Conservation (phyloP, 2,888 invertebrate genomes). For the Cryptus armator region DNA sequence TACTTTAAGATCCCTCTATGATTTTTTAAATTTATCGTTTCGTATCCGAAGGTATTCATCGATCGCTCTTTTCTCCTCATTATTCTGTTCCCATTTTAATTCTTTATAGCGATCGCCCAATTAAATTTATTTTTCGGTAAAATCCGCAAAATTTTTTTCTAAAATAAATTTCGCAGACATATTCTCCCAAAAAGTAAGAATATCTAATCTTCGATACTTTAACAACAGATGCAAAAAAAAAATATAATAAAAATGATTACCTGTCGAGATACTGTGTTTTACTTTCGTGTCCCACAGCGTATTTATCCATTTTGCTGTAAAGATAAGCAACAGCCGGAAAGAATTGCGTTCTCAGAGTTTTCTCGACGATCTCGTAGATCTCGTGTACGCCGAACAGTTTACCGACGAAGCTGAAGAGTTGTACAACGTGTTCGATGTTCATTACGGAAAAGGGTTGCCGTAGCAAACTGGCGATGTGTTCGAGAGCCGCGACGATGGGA, state of each 20-base stretch:
- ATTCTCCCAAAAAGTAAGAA: background rate
- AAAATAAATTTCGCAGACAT: background rate
- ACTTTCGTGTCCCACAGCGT: slow-evolving; percentile 81
- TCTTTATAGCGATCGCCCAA: background rate
- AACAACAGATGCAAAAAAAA: background rate
- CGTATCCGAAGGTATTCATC: background rate
- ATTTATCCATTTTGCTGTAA: slow-evolving; percentile 81
- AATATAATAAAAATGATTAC: slow-evolving; percentile 70
- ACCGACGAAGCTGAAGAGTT: slow-evolving; percentile 78
- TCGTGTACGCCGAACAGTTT: slow-evolving; percentile 78
- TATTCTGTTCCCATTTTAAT: background rate
- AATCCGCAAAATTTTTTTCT: too few relatives aligned
- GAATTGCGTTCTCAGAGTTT: slow-evolving; percentile 75
- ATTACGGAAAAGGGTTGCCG: slow-evolving; percentile 82
- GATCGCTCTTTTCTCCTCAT: background rate
- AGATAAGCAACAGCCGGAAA: slow-evolving; percentile 80
- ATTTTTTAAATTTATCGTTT: background rate
- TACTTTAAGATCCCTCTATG: background rate
- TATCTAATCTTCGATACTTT: background rate
- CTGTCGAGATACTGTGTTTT: slow-evolving; percentile 81
- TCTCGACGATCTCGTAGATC: slow-evolving; percentile 75
- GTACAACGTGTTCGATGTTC: slow-evolving; percentile 78
- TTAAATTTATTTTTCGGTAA: too few relatives aligned
- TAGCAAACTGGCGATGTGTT: slow-evolving; percentile 77
- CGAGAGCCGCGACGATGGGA: slow-evolving; percentile 76